These are phyloP conservation scores for Xyliphius kryptos DNA, from an alignment of 2,113 vertebrate species.

Conservation along the genomic window DNA sequence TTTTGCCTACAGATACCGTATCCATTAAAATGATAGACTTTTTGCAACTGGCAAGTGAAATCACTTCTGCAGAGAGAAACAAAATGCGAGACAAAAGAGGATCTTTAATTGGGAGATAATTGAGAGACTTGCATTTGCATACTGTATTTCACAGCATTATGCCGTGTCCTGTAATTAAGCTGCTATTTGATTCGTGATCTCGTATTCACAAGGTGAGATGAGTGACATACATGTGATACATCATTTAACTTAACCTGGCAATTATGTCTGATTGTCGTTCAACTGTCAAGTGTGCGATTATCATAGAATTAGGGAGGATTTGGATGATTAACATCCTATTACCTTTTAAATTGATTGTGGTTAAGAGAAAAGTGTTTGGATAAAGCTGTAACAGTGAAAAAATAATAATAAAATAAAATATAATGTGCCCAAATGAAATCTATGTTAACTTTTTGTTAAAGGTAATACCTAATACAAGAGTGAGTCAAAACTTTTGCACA, in stretches of 20 bases:
- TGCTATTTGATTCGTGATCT: slow-evolving; percentile 38
- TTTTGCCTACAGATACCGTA: slow-evolving; percentile 35
- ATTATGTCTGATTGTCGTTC: slow-evolving; percentile 43
- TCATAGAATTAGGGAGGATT: slow-evolving; percentile 33
- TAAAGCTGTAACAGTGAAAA: slow-evolving; percentile 10
- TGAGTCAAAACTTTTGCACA: no score
- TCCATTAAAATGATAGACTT: no score
- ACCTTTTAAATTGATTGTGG: slow-evolving; percentile 28
- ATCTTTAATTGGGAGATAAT: slow-evolving; percentile 40
- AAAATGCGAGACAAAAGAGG: slow-evolving; percentile 26
- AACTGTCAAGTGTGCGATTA: slow-evolving; percentile 39
- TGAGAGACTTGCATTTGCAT: slow-evolving; percentile 45
- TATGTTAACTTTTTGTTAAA: no score
- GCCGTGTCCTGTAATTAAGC: slow-evolving; percentile 42
- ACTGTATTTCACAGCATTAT: slow-evolving; percentile 44
- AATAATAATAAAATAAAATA: no score
- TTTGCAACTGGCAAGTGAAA: no score
- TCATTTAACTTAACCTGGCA: slow-evolving; percentile 41
- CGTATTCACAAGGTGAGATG: slow-evolving; percentile 20
- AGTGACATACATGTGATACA: slow-evolving; percentile 43
- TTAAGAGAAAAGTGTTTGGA: neutral
- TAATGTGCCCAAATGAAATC: no score
- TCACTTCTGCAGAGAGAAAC: slow-evolving; percentile 8
- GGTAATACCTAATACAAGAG: no score
- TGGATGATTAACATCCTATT: slow-evolving; percentile 42